These are phyloP conservation scores for Alethe diademata DNA, from an alignment of 2,113 vertebrate genomes.

Conservation along the genomic window DNA sequence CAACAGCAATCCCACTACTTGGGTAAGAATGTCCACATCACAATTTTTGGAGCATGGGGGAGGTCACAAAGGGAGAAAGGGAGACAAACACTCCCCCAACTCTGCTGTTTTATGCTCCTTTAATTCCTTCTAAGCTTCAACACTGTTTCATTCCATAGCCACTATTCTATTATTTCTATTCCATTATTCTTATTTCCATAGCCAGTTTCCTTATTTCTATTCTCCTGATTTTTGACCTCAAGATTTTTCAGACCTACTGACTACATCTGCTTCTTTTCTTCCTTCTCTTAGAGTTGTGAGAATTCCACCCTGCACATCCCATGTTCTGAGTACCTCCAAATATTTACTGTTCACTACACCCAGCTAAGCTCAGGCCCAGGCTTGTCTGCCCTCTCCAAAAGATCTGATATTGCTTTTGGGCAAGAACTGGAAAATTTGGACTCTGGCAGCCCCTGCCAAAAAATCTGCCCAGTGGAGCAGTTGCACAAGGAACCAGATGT, in stretches of 20 bases:
- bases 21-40: rapidly evolving
- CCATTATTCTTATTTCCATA: too few relatives aligned
- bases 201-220: not conserved
- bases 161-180: not conserved
- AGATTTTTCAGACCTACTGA: not conserved
- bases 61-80: not conserved
- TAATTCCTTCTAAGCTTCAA: not conserved
- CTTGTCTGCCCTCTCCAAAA: not conserved
- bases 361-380: not conserved
- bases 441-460: not conserved
- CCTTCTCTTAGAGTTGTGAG: not conserved
- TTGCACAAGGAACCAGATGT: not conserved
- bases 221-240: not conserved
- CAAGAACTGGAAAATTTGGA: not conserved
- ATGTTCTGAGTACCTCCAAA: not conserved
- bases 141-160: not conserved
- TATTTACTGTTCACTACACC: rapidly evolving
- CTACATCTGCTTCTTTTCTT: not conserved
- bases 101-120: not conserved
- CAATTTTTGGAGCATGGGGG: rapidly evolving
- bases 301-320: too few relatives aligned
- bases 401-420: too few relatives aligned
- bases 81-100: not conserved
- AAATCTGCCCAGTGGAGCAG: not conserved
- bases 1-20: not conserved